phyloP scores from a whole-genome alignment of 2,888 invertebrate species.

The Cotesia congregata region DNA sequence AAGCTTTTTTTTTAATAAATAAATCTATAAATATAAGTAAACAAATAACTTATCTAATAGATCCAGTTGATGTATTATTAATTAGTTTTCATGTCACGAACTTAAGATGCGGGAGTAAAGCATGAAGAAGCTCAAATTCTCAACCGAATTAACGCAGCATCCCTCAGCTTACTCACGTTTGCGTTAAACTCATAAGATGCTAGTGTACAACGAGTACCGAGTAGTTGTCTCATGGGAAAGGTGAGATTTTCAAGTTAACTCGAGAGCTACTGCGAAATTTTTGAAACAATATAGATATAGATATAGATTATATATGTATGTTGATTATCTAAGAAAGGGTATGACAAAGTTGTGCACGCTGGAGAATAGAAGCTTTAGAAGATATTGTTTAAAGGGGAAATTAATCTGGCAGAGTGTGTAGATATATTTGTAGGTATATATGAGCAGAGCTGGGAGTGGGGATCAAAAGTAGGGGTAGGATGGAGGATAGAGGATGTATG shows the following conservation, averaged over 20 bases:
- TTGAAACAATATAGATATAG: background rate
- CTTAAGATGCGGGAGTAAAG: slow-evolving; percentile 33
- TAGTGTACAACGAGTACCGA: background rate
- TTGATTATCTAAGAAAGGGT: background rate
- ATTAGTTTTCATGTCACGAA: slow-evolving; percentile 46
- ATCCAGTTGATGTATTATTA: slow-evolving; percentile 41
- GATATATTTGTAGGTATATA: background rate
- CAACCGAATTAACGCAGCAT: slow-evolving; percentile 32
- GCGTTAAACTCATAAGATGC: background rate
- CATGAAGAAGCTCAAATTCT: slow-evolving; percentile 34
- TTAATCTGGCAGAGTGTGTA: background rate
- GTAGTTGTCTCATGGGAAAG: background rate
- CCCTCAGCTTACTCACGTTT: background rate
- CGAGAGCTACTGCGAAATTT: background rate
- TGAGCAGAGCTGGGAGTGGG: background rate
- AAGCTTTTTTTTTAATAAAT: too few species aligned
- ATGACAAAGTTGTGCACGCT: background rate
- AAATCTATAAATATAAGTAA: background rate
- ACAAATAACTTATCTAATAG: background rate
- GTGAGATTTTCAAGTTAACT: slow-evolving; percentile 15
- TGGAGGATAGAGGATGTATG: background rate
- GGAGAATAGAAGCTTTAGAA: background rate
- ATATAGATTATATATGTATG: background rate
- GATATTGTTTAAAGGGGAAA: background rate
- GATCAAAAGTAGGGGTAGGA: background rate